Conservation (phyloP, 2,797 vertebrate species). For the Sebastes nivosus region DNA sequence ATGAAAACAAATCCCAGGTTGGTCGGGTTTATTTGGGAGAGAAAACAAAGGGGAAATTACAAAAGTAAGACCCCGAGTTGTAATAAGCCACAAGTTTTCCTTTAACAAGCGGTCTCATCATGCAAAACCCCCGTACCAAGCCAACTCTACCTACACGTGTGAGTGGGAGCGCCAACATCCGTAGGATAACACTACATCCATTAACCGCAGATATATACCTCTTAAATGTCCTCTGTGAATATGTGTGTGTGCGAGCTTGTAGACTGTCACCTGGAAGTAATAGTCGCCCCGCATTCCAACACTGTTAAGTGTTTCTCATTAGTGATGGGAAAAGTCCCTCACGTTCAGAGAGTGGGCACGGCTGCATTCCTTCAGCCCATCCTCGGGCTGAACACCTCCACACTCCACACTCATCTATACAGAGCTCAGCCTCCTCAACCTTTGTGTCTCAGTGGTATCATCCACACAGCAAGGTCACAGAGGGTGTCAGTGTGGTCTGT, state of each 20-base stretch:
- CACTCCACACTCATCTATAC: neutral
- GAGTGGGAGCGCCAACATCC: slow-evolving; percentile 17
- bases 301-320: slow-evolving; percentile 56
- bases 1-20: neutral
- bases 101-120: neutral
- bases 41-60: neutral
- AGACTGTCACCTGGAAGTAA: slow-evolving; percentile 56
- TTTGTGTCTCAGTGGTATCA: neutral
- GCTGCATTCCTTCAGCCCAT: slow-evolving; percentile 24
- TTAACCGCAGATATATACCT: neutral
- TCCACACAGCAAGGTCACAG: neutral
- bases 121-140: neutral
- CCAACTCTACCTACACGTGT: neutral
- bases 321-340: slow-evolving; percentile 34
- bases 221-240: slow-evolving; percentile 1
- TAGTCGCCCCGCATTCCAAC: slow-evolving; percentile 41
- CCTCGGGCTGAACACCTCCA: slow-evolving; percentile 12
- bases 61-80: neutral
- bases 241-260: slow-evolving; percentile 11
- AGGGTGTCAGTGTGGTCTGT: neutral
- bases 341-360: slow-evolving; percentile 2
- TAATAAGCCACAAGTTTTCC: neutral
- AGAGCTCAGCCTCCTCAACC: neutral
- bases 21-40: neutral
- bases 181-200: slow-evolving; percentile 2